Conservation (phyloP, 2,888 invertebrate genomes). For the Pammene aurita region DNA sequence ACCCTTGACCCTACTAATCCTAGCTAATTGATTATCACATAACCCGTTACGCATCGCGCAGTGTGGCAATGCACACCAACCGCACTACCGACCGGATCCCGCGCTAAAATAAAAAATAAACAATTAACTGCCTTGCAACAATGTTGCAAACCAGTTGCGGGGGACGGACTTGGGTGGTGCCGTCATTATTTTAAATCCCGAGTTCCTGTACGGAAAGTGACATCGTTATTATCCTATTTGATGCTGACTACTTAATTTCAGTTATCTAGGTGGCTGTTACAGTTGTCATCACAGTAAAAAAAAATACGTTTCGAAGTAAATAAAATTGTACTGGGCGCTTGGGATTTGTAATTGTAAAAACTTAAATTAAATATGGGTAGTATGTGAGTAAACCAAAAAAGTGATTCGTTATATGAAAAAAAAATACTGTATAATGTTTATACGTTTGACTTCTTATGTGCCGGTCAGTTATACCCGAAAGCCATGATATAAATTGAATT, state of each 20-base stretch:
- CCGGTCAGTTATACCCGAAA: too few relatives aligned
- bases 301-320: too few relatives aligned
- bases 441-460: too few relatives aligned
- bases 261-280: not conserved
- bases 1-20: not conserved
- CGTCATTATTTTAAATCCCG: conserved; percentile 18
- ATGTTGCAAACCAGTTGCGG: conserved; percentile 67
- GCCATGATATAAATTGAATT: too few relatives aligned
- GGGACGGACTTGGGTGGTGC: conserved; percentile 55
- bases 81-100: conserved; percentile 55
- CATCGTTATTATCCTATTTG: conserved; percentile 1
- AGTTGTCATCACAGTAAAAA: not conserved
- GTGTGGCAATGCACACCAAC: conserved; percentile 55
- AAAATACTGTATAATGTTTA: too few relatives aligned
- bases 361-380: too few relatives aligned
- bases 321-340: too few relatives aligned
- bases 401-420: too few relatives aligned
- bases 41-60: conserved; percentile 51
- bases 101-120: conserved; percentile 64
- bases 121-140: conserved; percentile 65
- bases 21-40: not conserved
- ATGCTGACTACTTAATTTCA: not conserved
- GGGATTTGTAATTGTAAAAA: too few relatives aligned
- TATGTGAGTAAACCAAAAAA: too few relatives aligned
- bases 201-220: not conserved